Evolutionary conservation across 2,888 invertebrate species (phyloP).

Genomic region (Polydrusus cervinus): DNA sequence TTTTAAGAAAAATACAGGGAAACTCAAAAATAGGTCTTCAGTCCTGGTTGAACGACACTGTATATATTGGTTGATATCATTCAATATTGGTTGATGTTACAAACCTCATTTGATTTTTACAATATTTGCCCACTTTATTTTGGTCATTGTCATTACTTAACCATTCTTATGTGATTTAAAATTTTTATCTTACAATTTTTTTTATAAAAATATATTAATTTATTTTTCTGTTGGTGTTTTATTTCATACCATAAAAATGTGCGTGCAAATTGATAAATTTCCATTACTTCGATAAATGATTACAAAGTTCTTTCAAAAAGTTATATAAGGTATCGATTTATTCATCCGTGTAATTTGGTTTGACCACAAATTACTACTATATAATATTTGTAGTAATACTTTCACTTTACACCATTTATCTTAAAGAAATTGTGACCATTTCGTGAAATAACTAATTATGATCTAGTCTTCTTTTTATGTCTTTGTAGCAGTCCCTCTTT

Average conservation of each 20-base stretch:
- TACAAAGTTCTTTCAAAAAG: constrained; percentile 6
- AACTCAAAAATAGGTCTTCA: no score
- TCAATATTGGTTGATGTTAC: neutral
- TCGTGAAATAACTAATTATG: neutral
- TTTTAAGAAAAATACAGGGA: no score
- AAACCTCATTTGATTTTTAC: neutral
- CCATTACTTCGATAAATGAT: neutral
- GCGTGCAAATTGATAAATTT: neutral
- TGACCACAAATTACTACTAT: neutral
- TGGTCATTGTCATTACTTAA: constrained; percentile 1
- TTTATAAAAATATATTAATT: constrained; percentile 11
- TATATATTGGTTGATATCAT: no score
- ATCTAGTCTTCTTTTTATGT: constrained; percentile 50
- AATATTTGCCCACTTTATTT: constrained; percentile 32
- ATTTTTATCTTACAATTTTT: neutral
- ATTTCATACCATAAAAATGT: neutral
- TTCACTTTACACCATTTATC: constrained; percentile 6
- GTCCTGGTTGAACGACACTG: no score
- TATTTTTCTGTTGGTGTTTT: constrained; percentile 9
- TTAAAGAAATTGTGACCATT: neutral
- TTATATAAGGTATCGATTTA: neutral
- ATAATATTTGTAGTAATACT: constrained; percentile 1
- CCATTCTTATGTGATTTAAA: neutral
- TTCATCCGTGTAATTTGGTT: constrained; percentile 1
- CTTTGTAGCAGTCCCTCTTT: constrained; percentile 61